Percentiles rank a stretch among this genome's conserved stretches.
Evolutionary conservation across 2,113 vertebrate genomes (phyloP).

Genomic region (Gavia stellata): DNA sequence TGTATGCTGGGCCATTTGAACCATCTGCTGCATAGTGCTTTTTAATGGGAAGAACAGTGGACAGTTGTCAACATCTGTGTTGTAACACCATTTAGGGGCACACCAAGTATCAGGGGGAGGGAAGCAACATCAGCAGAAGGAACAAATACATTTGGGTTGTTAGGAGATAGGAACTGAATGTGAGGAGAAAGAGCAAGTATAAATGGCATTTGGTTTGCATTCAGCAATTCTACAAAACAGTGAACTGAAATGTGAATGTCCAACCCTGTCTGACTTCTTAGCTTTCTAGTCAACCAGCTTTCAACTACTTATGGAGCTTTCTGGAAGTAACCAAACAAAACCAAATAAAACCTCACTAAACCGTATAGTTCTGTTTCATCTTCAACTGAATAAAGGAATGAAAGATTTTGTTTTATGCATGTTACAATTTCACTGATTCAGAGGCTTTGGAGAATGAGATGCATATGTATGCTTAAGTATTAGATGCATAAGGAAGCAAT

Average conservation of each 20-base stretch:
- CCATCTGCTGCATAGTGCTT: constrained; percentile 8
- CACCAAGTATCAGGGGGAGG: not conserved
- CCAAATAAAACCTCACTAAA: not conserved
- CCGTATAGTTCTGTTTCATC: not conserved
- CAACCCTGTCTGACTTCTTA: not conserved
- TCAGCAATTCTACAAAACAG: not conserved
- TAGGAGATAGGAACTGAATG: not conserved
- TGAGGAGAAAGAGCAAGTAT: not conserved
- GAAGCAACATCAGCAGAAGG: not conserved
- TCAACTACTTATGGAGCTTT: not conserved
- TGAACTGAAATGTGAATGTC: not conserved
- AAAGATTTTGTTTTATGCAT: not conserved
- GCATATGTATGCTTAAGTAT: not conserved
- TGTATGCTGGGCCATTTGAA: not conserved
- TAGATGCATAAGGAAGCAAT: not conserved
- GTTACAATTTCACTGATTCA: not conserved
- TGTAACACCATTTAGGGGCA: not conserved
- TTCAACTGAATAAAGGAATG: not conserved
- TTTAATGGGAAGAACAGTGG: not conserved
- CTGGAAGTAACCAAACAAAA: not conserved
- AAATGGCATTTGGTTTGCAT: not conserved
- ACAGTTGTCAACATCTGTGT: not conserved
- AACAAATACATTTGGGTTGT: not conserved
- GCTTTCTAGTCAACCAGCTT: not conserved
- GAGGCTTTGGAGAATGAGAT: not conserved